phyloP scores from a whole-genome alignment of 2,888 invertebrate species.

The Ceraclea dissimilis region DNA sequence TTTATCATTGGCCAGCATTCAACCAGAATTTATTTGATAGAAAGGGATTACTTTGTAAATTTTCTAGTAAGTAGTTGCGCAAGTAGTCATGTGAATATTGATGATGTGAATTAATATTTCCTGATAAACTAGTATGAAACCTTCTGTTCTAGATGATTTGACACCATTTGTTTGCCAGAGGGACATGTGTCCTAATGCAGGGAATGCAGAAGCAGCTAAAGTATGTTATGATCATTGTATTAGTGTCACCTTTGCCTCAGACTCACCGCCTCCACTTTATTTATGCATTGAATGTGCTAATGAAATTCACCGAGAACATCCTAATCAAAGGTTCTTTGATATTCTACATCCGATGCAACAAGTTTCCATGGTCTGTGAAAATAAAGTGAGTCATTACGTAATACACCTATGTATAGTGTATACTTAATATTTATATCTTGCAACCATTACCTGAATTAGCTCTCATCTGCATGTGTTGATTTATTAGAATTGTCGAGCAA shows the following conservation, averaged over 20 bases:
- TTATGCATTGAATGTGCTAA: constrained; percentile 95
- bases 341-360: constrained; percentile 90
- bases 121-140: neutral
- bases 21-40: constrained; percentile 90
- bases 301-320: constrained; percentile 81
- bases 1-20: constrained; percentile 99
- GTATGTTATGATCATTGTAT: constrained; percentile 92
- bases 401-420: neutral
- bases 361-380: constrained; percentile 92
- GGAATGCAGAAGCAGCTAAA: constrained; percentile 81
- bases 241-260: constrained; percentile 77
- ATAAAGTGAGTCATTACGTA: constrained; percentile 59
- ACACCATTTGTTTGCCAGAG: constrained; percentile 82
- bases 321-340: constrained; percentile 77
- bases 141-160: constrained; percentile 52
- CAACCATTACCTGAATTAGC: too few relatives aligned
- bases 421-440: neutral
- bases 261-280: constrained; percentile 89
- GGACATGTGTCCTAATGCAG: constrained; percentile 84
- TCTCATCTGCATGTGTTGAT: neutral
- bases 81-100: neutral
- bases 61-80: constrained; percentile 58
- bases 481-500: constrained; percentile 80
- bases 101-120: too few relatives aligned
- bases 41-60: constrained; percentile 78